Percentiles rank a stretch among this genome's conserved stretches.
Evolutionary conservation across 2,113 vertebrate genomes (phyloP).

Genomic region (Cyanoramphus novaezelandiae): DNA sequence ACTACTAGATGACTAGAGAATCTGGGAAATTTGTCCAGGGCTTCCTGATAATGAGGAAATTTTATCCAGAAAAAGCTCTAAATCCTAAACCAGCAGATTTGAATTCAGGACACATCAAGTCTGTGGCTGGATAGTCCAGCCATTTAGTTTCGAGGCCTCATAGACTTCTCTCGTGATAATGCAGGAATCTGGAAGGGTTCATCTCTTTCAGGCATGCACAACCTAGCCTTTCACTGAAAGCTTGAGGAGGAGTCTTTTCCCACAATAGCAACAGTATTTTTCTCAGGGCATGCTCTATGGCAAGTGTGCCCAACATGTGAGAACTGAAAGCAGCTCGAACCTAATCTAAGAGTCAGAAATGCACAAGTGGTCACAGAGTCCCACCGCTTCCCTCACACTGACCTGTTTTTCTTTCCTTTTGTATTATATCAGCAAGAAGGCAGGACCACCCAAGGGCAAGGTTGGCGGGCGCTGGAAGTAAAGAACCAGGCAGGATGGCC

Average conservation of each 20-base stretch:
- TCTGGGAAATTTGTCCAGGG: neutral
- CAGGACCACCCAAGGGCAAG: constrained; percentile 82
- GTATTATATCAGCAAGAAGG: constrained; percentile 93
- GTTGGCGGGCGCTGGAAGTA: constrained; percentile 94
- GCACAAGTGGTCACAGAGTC: neutral
- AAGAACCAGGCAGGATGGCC: constrained; percentile 44
- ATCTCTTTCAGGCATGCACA: neutral
- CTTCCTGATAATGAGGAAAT: neutral
- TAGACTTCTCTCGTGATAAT: neutral
- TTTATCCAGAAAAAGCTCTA: neutral
- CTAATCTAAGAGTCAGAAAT: neutral
- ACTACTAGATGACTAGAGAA: neutral
- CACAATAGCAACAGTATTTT: neutral
- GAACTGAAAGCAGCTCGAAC: neutral
- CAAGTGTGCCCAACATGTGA: neutral
- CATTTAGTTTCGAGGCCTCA: neutral
- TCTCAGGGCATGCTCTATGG: neutral
- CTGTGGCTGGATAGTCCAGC: neutral
- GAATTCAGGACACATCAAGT: neutral
- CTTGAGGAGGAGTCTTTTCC: neutral
- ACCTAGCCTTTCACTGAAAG: neutral
- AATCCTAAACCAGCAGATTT: neutral
- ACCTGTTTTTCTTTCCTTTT: constrained; percentile 6
- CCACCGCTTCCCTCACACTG: neutral
- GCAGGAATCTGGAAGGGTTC: neutral